Conservation (phyloP, 2,797 vertebrate genomes). For the Anniella stebbinsi region DNA sequence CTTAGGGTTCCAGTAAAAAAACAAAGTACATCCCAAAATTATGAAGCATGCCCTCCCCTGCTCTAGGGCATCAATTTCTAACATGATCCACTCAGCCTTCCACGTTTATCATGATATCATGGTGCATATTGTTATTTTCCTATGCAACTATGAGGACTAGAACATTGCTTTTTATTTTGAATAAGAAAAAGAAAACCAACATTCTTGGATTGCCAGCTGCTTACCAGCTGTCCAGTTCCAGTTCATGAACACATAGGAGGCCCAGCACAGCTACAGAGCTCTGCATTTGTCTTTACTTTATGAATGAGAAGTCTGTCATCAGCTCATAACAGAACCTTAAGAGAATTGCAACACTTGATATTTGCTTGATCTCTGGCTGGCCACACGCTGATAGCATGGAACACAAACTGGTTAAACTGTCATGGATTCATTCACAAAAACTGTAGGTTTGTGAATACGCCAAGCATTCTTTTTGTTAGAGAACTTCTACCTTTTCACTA, state of each 20-base stretch:
- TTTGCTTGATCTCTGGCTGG: background rate
- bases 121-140: background rate
- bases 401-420: background rate
- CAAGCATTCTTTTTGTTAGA: background rate
- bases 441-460: background rate
- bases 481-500: background rate
- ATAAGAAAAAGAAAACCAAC: background rate
- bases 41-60: no score
- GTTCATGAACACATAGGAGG: background rate
- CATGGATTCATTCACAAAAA: background rate
- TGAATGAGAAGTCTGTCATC: conserved; percentile 29
- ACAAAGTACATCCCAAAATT: no score
- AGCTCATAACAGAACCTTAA: background rate
- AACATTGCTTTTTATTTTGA: background rate
- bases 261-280: background rate
- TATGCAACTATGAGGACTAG: background rate
- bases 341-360: background rate
- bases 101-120: background rate
- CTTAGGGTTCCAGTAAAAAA: no score
- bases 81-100: background rate
- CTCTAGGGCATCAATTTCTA: background rate
- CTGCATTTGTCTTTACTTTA: conserved; percentile 24
- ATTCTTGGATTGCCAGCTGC: background rate
- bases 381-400: background rate
- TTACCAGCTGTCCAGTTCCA: background rate